phyloP scores from a whole-genome alignment of 1,140 invertebrate species.

The Ceratoteleas bidentatus region DNA sequence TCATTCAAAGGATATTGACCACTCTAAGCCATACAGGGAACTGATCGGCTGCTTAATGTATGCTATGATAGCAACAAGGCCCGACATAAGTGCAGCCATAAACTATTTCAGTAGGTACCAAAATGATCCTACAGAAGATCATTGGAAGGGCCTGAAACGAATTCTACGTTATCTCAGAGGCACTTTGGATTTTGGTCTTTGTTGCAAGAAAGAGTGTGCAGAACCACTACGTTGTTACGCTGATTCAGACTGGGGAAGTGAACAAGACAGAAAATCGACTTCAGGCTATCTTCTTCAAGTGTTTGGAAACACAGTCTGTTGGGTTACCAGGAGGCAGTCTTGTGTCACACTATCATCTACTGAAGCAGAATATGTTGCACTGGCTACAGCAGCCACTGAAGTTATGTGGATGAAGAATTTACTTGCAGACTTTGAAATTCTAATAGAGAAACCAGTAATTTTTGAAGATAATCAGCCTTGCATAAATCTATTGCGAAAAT shows the following conservation, averaged over 20 bases:
- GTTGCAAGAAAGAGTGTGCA: conserved; percentile 9
- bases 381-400: conserved; percentile 55
- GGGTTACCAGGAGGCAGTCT: conserved; percentile 66
- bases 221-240: conserved; percentile 35
- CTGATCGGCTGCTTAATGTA: conserved; percentile 72
- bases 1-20: too few species aligned
- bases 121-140: conserved; percentile 40
- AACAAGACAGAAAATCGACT: conserved; percentile 57
- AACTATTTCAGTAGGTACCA: conserved; percentile 64
- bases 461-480: conserved; percentile 54
- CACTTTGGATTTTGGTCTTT: conserved; percentile 10
- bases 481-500: conserved; percentile 38
- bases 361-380: conserved; percentile 73
- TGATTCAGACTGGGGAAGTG: conserved; percentile 63
- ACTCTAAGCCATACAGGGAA: conserved; percentile 53
- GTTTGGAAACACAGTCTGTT: conserved; percentile 52
- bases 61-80: conserved; percentile 60
- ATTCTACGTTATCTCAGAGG: conserved; percentile 59
- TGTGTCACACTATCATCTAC: conserved; percentile 74
- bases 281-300: conserved; percentile 62
- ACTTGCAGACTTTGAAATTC: conserved; percentile 42
- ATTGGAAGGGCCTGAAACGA: conserved; percentile 53
- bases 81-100: conserved; percentile 64
- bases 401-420: conserved; percentile 59
- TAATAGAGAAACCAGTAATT: conserved; percentile 2